phyloP scores from a whole-genome alignment of 2,888 invertebrate species.

The Zonitis immaculata region DNA sequence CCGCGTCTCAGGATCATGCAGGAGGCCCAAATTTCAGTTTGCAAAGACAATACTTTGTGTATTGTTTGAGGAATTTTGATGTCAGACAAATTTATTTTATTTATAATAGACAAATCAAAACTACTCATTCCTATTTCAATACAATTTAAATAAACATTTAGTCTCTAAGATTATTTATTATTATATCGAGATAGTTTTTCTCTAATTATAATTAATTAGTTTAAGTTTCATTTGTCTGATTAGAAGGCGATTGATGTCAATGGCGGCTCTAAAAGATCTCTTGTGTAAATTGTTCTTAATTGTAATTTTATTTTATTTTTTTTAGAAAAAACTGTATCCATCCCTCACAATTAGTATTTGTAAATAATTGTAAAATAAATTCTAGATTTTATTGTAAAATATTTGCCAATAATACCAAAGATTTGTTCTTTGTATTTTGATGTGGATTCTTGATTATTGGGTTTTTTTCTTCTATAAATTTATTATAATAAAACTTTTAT shows the following conservation, averaged over 20 bases:
- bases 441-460: background rate
- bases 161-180: slow-evolving; percentile 3
- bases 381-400: slow-evolving; percentile 23
- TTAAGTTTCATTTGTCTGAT: slow-evolving; percentile 16
- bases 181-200: too few species aligned
- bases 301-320: too few species aligned
- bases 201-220: too few species aligned
- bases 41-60: slow-evolving; percentile 60
- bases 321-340: too few species aligned
- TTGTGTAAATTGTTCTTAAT: slow-evolving; percentile 17
- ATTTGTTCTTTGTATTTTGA: slow-evolving; percentile 26
- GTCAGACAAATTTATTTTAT: too few species aligned
- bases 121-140: too few species aligned
- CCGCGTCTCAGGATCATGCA: slow-evolving; percentile 83
- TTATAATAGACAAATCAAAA: too few species aligned
- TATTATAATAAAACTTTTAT: background rate
- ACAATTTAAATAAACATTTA: too few species aligned
- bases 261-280: slow-evolving; percentile 28
- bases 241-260: slow-evolving; percentile 13
- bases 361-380: slow-evolving; percentile 15
- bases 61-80: slow-evolving; percentile 52
- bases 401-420: slow-evolving; percentile 42
- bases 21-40: slow-evolving; percentile 69
- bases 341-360: too few species aligned
- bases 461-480: background rate